Percentiles rank a stretch among this genome's conserved stretches.
These are phyloP conservation scores for Sceliomorpha sp. DNA, from an alignment of 2,888 invertebrate genomes.

Conservation along the genomic window DNA sequence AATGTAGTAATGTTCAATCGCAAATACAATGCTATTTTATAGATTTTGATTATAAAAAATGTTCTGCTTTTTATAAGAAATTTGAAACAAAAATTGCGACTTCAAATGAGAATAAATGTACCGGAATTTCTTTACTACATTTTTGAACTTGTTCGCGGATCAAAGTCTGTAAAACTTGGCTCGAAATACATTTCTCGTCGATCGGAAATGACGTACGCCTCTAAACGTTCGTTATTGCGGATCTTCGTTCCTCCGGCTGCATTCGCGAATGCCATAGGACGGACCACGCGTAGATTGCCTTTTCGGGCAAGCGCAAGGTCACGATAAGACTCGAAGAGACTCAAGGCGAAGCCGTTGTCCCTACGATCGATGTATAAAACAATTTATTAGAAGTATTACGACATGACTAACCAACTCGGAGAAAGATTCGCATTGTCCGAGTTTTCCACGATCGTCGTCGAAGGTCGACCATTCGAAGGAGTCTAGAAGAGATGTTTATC, in stretches of 20 bases:
- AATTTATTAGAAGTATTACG: constrained; percentile 38
- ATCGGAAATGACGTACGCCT: constrained; percentile 7
- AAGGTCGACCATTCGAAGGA: constrained; percentile 22
- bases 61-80: too few relatives aligned
- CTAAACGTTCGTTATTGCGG: constrained; percentile 7
- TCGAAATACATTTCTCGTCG: neutral
- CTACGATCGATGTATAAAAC: constrained; percentile 46
- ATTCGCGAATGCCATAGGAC: constrained; percentile 33
- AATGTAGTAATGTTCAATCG: too few relatives aligned
- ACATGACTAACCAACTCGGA: constrained; percentile 9
- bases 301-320: constrained; percentile 42
- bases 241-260: constrained; percentile 21
- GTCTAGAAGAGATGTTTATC: constrained; percentile 21
- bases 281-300: constrained; percentile 39
- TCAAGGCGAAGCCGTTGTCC: constrained; percentile 46
- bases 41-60: too few relatives aligned
- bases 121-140: too few relatives aligned
- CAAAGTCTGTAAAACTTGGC: too few relatives aligned
- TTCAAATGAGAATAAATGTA: too few relatives aligned
- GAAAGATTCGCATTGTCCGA: constrained; percentile 27
- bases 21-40: too few relatives aligned
- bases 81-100: too few relatives aligned
- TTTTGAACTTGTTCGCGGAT: too few relatives aligned
- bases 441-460: constrained; percentile 28
- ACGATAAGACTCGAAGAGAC: constrained; percentile 43